phyloP scores from a whole-genome alignment of 2,888 invertebrate species.

The Chymomyza fuscimana region DNA sequence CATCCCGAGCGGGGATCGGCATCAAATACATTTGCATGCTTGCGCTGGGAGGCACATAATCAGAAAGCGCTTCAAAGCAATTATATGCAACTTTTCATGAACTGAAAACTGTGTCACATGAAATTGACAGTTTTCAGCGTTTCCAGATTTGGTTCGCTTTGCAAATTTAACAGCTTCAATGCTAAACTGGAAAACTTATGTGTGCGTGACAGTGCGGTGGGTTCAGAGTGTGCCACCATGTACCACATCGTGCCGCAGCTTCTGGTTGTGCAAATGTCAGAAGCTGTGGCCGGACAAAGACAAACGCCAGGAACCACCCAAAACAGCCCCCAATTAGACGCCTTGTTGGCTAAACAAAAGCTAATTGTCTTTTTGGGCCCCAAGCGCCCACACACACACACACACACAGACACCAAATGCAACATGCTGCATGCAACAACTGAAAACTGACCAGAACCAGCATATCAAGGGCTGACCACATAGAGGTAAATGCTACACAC shows the following conservation, averaged over 20 bases:
- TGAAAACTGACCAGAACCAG: neutral
- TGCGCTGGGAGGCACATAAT: neutral
- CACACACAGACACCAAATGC: neutral
- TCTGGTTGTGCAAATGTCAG: neutral
- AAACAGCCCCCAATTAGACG: neutral
- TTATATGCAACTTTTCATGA: neutral
- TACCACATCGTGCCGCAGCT: neutral
- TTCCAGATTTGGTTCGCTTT: neutral
- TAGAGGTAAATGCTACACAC: conserved; percentile 19
- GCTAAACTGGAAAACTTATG: neutral
- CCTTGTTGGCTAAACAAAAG: conserved; percentile 15
- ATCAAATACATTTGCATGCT: neutral
- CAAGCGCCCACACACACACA: neutral
- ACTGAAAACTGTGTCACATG: neutral
- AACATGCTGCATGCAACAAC: neutral
- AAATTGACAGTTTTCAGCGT: neutral
- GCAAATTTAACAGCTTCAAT: neutral
- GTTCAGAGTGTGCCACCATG: neutral
- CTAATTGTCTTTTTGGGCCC: conserved; percentile 12
- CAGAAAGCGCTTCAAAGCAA: neutral
- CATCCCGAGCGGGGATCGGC: neutral
- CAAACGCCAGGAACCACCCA: conserved; percentile 21
- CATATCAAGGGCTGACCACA: conserved; percentile 10
- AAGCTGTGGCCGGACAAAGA: conserved; percentile 6
- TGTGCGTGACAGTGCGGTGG: neutral